Conservation (phyloP, 30 jellyfish, hydroid and myxozoan genomes). For the Nemopilema nomurai region DNA sequence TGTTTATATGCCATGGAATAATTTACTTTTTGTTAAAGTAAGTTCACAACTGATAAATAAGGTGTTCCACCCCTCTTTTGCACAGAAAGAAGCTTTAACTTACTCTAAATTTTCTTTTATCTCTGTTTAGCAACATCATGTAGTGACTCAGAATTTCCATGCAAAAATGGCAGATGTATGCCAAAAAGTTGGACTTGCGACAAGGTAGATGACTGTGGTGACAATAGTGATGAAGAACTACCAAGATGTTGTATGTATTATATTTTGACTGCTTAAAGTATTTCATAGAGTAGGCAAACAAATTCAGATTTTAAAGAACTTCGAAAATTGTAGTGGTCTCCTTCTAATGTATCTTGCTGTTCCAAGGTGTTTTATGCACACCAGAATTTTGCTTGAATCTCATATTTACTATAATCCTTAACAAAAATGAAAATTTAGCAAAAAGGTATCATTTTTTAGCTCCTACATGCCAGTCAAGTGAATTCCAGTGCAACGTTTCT, state of each 20-base stretch:
- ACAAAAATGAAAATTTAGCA: no score
- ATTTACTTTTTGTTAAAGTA: no score
- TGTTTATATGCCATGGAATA: no score
- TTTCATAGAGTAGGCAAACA: no score
- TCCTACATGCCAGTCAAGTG: constrained; percentile 63
- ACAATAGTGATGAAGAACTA: constrained; percentile 85
- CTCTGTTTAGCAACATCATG: constrained; percentile 38
- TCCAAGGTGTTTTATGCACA: no score
- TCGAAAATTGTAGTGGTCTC: no score
- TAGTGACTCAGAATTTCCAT: constrained; percentile 45
- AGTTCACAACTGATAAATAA: no score
- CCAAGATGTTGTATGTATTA: constrained; percentile 65
- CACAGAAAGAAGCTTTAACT: not conserved
- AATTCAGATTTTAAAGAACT: no score
- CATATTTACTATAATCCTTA: not conserved
- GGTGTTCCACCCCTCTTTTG: not conserved
- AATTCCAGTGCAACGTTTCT: constrained; percentile 71
- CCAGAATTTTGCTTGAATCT: not conserved
- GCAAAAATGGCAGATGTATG: constrained; percentile 75
- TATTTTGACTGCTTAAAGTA: not conserved
- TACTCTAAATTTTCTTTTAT: not conserved
- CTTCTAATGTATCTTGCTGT: no score
- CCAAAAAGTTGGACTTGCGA: constrained; percentile 81
- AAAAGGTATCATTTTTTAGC: constrained; percentile 28
- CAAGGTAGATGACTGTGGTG: constrained; percentile 86